Evolutionary conservation across 2,888 invertebrate genomes (phyloP), one percentile per base, ranked within the genome.

Genomic region (Apomyelois bistriatella): DNA sequence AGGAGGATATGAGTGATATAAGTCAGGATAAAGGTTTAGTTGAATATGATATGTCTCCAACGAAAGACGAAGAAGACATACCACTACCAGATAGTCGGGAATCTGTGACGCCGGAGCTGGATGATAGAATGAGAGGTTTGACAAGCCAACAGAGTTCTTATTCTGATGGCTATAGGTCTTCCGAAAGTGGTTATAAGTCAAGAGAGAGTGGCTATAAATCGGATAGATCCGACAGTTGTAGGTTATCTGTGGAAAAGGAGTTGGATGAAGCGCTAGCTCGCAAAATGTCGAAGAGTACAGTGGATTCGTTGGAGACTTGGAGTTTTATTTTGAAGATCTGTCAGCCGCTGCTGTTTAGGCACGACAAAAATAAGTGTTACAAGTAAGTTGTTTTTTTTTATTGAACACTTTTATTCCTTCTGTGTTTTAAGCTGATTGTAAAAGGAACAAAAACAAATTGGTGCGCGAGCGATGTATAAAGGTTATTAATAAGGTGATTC

Each of bases 311-410:
- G 52, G 89, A 90, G 38, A 85, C 82, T 0, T 90, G 90, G 89
- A 86, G 80, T 49, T 88, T 89, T 59, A 85, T 90, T 0, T 54
- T 89, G 37, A 88, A 90, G 66, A 85, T 89, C 0, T 90, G 90
- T 48, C 89, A 90, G 59, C 90, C 90, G 0, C 57, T 90, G 54
- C 58, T 90, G 51, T 90, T 90, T 58, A 74, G 88, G 52, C 90
- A 90, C 58, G 88, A 88, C 49, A 85, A 76, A 58, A 83, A 82
- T 53, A 87, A 83, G 60, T 90, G 90, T 64, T 88, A 82, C 59
- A 87, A 78, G 90, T 90, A 59, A 79, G 74, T 72, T 42, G 32
- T 15, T 38, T 12, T 51, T 43, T 16, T 37, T 8, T 49, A 1
- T n/a, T n/a, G n/a, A n/a, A n/a, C n/a, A n/a, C n/a, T n/a, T n/a